Evolutionary conservation across 2,797 vertebrate species (phyloP), one percentile per base, ranked within the genome.

Genomic region (Microcaecilia unicolor): DNA sequence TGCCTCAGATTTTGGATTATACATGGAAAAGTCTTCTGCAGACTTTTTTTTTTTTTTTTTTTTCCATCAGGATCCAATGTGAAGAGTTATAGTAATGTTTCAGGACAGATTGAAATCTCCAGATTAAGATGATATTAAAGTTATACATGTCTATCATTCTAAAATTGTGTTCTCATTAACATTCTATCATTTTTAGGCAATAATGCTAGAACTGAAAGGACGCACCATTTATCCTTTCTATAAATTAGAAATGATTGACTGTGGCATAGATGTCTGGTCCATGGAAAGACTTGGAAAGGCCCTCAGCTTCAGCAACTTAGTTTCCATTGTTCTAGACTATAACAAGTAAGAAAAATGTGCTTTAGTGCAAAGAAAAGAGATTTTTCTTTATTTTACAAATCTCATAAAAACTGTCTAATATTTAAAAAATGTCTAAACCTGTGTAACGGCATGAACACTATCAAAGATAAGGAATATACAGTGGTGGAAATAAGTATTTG

Each of bases 261-360:
- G 63, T 33, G 48, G 34, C 17, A 58, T 69, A 32, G 55, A 64
- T 13, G 28, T 18, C 1, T 72, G 72, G 67, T 67, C 67, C 16
- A 26, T 61, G 9, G 32, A 49, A 25, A 41, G 59, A 12, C 44
- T 70, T 4, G 70, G 64, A 35, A 53, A 40, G 25, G 58, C 73
- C 19, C 25, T 71, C 10, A 41, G 18, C 37, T 25, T 48, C 49
- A 63, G 71, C 42, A 44, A 7, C 10, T 40, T 78, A 43, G 64
- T 15, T 18, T 51, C 51, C n/a, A 41, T 77, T 18, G 37, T 49
- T 34, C 55, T 75, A 2, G 67, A 74, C 57, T 73, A 70, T 33
- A 74, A 64, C 41, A 48, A 16, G 70, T 79, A 67, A 75, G 67
- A 13, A 29, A 28, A 32, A 18, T 33, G 4, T 1, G 15, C n/a